Evolutionary conservation across 2,113 vertebrate species (phyloP).

Genomic region (Strigops habroptila): DNA sequence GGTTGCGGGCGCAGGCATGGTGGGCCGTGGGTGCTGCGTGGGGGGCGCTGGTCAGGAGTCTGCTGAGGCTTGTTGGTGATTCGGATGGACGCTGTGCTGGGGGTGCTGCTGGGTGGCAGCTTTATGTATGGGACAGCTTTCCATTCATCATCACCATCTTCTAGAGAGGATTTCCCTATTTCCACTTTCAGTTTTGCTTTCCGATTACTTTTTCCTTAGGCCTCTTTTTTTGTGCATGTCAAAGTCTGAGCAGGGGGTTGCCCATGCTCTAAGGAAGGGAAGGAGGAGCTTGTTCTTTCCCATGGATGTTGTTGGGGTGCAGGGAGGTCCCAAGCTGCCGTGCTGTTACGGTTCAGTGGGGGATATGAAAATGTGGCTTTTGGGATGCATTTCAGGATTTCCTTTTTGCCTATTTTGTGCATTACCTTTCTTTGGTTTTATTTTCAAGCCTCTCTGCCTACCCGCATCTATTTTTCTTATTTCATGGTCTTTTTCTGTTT

Average conservation of each 20-base stretch:
- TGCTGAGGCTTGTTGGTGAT: too few relatives aligned
- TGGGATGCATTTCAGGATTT: neutral
- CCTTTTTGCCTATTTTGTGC: neutral
- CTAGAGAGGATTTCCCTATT: neutral
- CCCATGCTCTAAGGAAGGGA: neutral
- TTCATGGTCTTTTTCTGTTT: neutral
- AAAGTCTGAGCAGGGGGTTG: neutral
- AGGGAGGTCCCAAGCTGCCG: rapidly evolving
- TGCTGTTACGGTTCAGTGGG: rapidly evolving
- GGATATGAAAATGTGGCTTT: rapidly evolving
- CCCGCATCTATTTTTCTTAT: neutral
- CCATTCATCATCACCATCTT: neutral
- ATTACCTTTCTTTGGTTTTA: neutral
- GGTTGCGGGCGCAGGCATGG: too few relatives aligned
- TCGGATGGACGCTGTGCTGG: neutral
- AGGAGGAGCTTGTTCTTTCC: neutral
- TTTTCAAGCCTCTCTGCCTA: neutral
- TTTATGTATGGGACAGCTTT: neutral
- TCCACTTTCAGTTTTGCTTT: conserved; percentile 24
- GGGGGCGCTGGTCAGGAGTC: too few relatives aligned
- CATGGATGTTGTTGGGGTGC: rapidly evolving
- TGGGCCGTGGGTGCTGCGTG: too few relatives aligned
- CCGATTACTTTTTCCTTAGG: neutral
- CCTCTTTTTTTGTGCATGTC: neutral
- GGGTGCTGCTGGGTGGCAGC: rapidly evolving